Base-by-base conservation (phyloP, 2,888 invertebrate genomes). In the Callinectes sapidus region DNA sequence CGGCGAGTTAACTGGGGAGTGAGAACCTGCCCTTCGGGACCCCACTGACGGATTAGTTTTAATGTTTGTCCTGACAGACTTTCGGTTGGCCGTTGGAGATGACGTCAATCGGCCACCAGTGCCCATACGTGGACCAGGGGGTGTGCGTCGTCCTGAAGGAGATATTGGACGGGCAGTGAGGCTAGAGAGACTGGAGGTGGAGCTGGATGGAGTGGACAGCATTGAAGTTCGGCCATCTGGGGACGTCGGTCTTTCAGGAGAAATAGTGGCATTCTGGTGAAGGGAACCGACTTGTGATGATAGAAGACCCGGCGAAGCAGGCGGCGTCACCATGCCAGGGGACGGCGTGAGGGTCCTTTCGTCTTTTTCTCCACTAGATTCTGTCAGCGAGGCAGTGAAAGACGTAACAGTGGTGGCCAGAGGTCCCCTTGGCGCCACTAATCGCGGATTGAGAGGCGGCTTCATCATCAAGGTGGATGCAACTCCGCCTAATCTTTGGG, bases 111-210 rank as follows among this genome's bases (percentile, higher is more conserved):
- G 89, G 16, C 92, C 93, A 14, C 89, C 92, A 3, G 94, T 94
- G 39, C 94, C 94, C 90, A 94, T 87, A 3, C 92, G 89, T 6
- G 94, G 94, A n/a, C 92, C 93, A 13, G 94, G 94, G 48, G 93
- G 94, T n/a, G 94, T 94, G 39, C 93, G 92, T 28, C 93, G 90
- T 8, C 94, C 94, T 23, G 94, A 94, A n/a, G 93, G 94, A 35
- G 94, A 93, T n/a, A 91, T 93, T 28, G 94, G 93, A 10, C 93
- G 90, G 54, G 92, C 91, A 8, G 93, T 39, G 6, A 94, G 54
- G 61, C 93, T 94, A 32, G 94, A 93, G n/a, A 94, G 90, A 86
- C 94, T 94, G 23, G 94, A 94, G 32, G 92, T 94, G 32, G 94
- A 94, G 85, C 93, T 93, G 28, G 94, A 94, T 42, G 94, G 94